Evolutionary conservation across 1,140 invertebrate species (phyloP).

Genomic region (Steinernema khuongi): DNA sequence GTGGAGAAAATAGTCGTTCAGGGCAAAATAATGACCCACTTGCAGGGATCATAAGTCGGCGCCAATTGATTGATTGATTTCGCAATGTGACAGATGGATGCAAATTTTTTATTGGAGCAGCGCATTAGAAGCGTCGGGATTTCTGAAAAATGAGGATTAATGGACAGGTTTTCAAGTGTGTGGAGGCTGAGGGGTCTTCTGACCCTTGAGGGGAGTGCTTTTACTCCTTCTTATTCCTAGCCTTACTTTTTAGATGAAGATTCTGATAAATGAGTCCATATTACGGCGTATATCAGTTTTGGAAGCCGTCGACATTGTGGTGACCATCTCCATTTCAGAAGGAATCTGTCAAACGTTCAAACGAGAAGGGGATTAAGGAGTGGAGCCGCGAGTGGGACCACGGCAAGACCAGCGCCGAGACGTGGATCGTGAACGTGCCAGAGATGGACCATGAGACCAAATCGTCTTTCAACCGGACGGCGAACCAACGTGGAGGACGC

Average conservation of each 20-base stretch:
- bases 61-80: not conserved
- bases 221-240: no score
- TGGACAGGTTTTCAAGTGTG: no score
- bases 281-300: no score
- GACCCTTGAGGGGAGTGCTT: no score
- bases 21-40: conserved; percentile 6
- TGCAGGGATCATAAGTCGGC: not conserved
- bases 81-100: not conserved
- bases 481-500: not conserved
- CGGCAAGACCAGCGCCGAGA: conserved; percentile 1
- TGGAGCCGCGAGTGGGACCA: conserved; percentile 14
- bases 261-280: no score
- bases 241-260: no score
- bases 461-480: not conserved
- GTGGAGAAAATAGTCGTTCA: not conserved
- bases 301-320: no score
- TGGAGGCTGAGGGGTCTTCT: no score
- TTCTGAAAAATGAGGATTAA: no score
- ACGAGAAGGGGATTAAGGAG: not conserved
- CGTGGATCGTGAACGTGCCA: conserved; percentile 7
- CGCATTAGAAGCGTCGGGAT: no score
- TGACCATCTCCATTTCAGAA: conserved; percentile 1
- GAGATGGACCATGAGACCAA: not conserved
- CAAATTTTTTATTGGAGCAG: not conserved
- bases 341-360: conserved; percentile 16